These are phyloP conservation scores for Drepana falcataria DNA, from an alignment of 2,888 invertebrate species.

Conservation along the genomic window DNA sequence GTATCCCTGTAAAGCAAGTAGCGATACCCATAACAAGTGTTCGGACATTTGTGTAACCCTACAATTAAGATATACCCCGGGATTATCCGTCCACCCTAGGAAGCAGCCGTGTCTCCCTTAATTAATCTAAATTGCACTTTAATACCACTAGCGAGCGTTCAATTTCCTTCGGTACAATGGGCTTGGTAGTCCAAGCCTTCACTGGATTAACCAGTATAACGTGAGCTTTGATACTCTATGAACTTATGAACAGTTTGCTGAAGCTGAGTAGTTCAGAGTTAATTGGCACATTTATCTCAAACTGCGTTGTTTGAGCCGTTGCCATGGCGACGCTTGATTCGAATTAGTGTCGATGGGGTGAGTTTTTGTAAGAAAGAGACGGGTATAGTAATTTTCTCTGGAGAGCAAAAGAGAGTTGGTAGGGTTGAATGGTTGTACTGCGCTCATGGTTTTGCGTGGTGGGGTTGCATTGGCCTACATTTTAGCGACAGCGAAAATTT, in stretches of 20 bases:
- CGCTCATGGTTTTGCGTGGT: slow-evolving; percentile 51
- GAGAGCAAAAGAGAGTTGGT: slow-evolving; percentile 28
- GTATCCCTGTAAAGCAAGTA: neutral
- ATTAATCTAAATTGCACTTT: slow-evolving; percentile 57
- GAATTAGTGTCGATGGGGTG: slow-evolving; percentile 56
- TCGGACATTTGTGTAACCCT: slow-evolving; percentile 5
- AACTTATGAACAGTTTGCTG: slow-evolving; percentile 19
- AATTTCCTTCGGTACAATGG: slow-evolving; percentile 43
- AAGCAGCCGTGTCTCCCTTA: slow-evolving; percentile 26
- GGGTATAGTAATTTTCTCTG: slow-evolving; percentile 9
- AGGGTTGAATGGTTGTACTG: slow-evolving; percentile 55
- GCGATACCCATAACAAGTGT: neutral
- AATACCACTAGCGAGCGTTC: slow-evolving; percentile 48
- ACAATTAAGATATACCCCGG: slow-evolving; percentile 14
- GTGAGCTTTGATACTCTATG: slow-evolving; percentile 34
- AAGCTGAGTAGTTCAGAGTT: slow-evolving; percentile 37
- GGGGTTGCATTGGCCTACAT: slow-evolving; percentile 66
- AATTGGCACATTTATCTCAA: slow-evolving; percentile 37
- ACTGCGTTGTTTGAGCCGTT: slow-evolving; percentile 60
- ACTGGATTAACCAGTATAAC: slow-evolving; percentile 32
- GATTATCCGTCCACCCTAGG: slow-evolving; percentile 10
- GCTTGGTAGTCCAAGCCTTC: slow-evolving; percentile 14
- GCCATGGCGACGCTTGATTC: slow-evolving; percentile 61
- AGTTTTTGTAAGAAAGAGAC: slow-evolving; percentile 32
- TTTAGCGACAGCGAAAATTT: neutral